Evolutionary conservation across 2,888 invertebrate species (phyloP), one percentile per base, ranked within the genome.

Genomic region (Phytoseiulus persimilis): DNA sequence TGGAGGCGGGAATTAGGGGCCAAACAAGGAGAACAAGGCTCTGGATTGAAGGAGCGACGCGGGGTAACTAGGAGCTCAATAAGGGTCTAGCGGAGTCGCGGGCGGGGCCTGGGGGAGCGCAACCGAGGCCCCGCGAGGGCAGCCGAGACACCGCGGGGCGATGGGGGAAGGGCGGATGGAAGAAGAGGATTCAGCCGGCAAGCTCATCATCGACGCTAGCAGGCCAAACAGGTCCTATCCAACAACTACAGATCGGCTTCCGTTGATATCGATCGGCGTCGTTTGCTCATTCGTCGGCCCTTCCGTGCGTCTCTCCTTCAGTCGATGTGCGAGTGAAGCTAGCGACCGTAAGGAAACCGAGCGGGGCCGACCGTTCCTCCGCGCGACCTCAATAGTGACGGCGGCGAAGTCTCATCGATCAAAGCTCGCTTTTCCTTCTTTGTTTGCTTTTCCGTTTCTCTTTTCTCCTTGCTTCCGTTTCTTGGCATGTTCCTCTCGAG

Each of bases 241-340:
- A 65, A 65, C 65, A 65, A 65, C 65, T 65, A 65, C 65, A 65
- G 65, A 65, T 65, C 65, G 65, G 65, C 65, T 65, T 65, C 28
- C 65, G 65, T 65, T 65, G 65, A 65, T 65, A 65, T 65, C 65
- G 65, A 65, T 65, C 65, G 65, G 65, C 65, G 65, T 65, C 65
- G 65, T 65, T 65, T 65, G 65, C 65, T 65, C 65, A 65, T 65
- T 65, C 39, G 39, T 9, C 39, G 39, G 39, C 9, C 9, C 65
- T 65, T 65, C 65, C 65, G 65, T 65, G 18, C 65, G 28, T 65
- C 65, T 18, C 18, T 65, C 65, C 65, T 65, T 65, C 65, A 14
- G 65, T 28, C 65, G 65, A 46, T 46, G 46, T 46, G 46, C 46
- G 46, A 65, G 65, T 23, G 65, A 18, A 9, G 39, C 39, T 39